A percentile compares a stretch with the other conserved stretches of the same genome.
Conservation (phyloP, 2,888 invertebrate genomes). For the Mesodorylaimus sp. region DNA sequence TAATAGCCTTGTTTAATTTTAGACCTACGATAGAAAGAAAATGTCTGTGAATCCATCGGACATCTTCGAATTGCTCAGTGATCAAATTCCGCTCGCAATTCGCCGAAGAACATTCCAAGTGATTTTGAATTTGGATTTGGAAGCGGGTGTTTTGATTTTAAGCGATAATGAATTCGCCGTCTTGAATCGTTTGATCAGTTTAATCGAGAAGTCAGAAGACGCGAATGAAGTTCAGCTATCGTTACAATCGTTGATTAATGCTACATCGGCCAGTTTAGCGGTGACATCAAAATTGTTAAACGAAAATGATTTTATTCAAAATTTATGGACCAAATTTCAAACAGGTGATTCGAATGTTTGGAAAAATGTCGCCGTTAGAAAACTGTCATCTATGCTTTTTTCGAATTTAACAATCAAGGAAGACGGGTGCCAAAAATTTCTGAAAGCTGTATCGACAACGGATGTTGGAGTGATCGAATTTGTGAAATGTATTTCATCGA, state of each 20-base stretch:
- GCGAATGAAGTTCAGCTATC: neutral
- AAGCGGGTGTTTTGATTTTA: too few species aligned
- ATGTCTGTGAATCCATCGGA: too few species aligned
- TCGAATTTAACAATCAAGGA: neutral
- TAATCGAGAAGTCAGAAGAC: neutral
- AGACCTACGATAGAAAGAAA: too few species aligned
- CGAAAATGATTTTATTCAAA: neutral
- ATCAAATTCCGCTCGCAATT: too few species aligned
- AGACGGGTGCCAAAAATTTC: neutral
- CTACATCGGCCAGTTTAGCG: neutral
- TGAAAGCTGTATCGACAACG: too few species aligned
- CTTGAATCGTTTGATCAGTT: neutral
- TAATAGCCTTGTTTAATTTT: too few species aligned
- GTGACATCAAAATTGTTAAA: neutral
- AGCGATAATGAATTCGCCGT: neutral
- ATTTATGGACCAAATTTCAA: too few species aligned
- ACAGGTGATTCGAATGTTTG: neutral
- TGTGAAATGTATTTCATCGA: too few species aligned
- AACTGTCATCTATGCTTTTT: neutral
- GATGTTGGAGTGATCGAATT: too few species aligned
- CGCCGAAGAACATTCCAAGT: too few species aligned
- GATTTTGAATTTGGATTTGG: too few species aligned
- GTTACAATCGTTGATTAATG: neutral
- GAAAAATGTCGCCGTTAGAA: neutral
- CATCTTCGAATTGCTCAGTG: too few species aligned